Conservation (phyloP, 2,888 invertebrate species). For the Lypha dubia region DNA sequence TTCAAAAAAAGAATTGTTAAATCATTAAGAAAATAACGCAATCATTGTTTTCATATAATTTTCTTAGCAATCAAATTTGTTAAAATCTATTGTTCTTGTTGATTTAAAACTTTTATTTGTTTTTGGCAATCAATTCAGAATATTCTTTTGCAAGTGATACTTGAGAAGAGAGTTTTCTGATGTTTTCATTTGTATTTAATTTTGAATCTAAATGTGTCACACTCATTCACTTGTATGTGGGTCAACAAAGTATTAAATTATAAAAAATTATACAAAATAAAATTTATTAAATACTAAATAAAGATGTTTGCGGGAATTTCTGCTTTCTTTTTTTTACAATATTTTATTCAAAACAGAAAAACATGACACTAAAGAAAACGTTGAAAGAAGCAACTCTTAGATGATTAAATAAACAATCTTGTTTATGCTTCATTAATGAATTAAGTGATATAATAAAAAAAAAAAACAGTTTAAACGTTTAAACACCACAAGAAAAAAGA, state of each 20-base stretch:
- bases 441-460: slow-evolving; percentile 16
- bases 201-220: slow-evolving; percentile 29
- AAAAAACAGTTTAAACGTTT: slow-evolving; percentile 14
- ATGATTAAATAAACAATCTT: slow-evolving; percentile 8
- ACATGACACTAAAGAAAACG: neutral
- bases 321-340: neutral
- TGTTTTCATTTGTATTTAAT: neutral
- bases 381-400: neutral
- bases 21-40: slow-evolving; percentile 18
- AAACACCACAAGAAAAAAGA: no score
- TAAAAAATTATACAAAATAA: slow-evolving; percentile 17
- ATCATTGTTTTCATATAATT: slow-evolving; percentile 4
- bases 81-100: neutral
- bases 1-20: neutral
- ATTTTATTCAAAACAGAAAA: neutral
- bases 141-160: slow-evolving; percentile 4
- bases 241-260: slow-evolving; percentile 39
- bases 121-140: neutral
- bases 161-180: neutral
- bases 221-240: slow-evolving; percentile 39
- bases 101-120: neutral
- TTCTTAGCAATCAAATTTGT: neutral
- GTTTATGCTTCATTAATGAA: slow-evolving; percentile 16
- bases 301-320: neutral
- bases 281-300: neutral